Base-by-base conservation (phyloP, 35 echinoderm and acorn worm genomes). In the Lytechinus pictus region DNA sequence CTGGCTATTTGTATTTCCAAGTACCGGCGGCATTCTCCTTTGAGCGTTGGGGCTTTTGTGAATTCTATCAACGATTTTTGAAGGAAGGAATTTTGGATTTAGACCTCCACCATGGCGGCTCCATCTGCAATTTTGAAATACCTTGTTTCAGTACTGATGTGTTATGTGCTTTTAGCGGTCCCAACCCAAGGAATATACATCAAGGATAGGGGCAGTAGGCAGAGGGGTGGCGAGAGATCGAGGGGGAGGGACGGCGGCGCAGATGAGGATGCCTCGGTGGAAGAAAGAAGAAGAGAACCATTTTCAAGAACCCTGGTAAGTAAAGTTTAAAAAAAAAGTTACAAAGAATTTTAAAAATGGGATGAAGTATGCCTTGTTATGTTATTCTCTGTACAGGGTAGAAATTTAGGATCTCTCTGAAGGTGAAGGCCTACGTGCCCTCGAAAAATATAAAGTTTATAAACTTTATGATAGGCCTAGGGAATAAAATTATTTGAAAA, bases 241-340 rank as follows among this genome's bases (percentile, higher is more conserved):
- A 54, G 92, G 92, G 55, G 28, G 53, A 54, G 92, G 53, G 92
- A 93, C 12, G 24, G 9, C 55, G n/a, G 9, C 55, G n/a, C 52
- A 14, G 55, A 9, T 16, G 54, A 93, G 1, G 92, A 57, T 27
- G 28, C 52, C 0, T 55, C 92, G 27, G n/a, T 57, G 9, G 92
- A 55, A 27, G 92, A 93, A 57, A 27, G 54, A 54, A 93, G 92
- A 55, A 93, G 92, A 93, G 92, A 93, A 55, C 92, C 92, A 21
- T 93, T 93, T 10, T 57, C 92, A 93, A 54, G 92, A 57, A 93
- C 92, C 10, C 92, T 93, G 92, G 92, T 93, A 93, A 93, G 92
- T 13, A 6, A 28, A 51, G 52, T 44, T 44, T 10, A 58, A 58
- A 58, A 58, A 58, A 58, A 58, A 10, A 58, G 16, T 60, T 60